Percentiles rank a stretch among this genome's conserved stretches.
These are phyloP conservation scores for Thecophora atra DNA, from an alignment of 2,888 invertebrate species.

Conservation along the genomic window DNA sequence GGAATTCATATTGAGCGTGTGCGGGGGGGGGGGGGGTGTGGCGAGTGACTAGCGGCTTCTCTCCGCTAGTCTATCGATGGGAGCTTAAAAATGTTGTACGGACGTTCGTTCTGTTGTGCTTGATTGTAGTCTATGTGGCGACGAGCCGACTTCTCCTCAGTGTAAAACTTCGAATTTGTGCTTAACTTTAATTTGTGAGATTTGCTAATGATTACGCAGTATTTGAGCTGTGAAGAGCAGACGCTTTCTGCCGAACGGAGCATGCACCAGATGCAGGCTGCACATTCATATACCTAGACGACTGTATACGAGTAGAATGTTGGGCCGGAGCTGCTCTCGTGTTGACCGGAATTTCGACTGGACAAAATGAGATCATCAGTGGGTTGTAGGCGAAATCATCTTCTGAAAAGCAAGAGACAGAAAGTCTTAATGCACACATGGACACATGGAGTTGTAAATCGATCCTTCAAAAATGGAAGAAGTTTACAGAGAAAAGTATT, in stretches of 20 bases:
- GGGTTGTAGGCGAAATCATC: neutral
- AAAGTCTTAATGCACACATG: too few relatives aligned
- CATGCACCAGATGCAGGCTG: neutral
- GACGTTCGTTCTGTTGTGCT: neutral
- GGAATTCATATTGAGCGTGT: slow-evolving; percentile 58
- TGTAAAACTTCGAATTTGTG: slow-evolving; percentile 2
- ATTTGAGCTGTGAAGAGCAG: slow-evolving; percentile 8
- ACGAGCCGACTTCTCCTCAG: neutral
- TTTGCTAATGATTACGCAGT: slow-evolving; percentile 13
- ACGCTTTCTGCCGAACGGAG: slow-evolving; percentile 3
- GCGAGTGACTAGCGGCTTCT: too few relatives aligned
- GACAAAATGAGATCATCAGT: neutral
- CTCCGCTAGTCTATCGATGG: too few relatives aligned
- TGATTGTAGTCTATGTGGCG: neutral
- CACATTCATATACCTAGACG: slow-evolving; percentile 3
- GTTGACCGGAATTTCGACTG: slow-evolving; percentile 8
- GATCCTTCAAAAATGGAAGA: too few relatives aligned
- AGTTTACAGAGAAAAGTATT: too few relatives aligned
- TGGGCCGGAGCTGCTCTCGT: neutral
- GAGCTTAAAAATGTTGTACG: too few relatives aligned
- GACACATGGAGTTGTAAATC: too few relatives aligned
- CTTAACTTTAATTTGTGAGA: neutral
- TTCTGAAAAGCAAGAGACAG: slow-evolving; percentile 12
- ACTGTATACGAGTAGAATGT: neutral
- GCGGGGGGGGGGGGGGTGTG: neutral